Conservation (phyloP, 2,113 vertebrate genomes). For the Artemisiospiza belli region DNA sequence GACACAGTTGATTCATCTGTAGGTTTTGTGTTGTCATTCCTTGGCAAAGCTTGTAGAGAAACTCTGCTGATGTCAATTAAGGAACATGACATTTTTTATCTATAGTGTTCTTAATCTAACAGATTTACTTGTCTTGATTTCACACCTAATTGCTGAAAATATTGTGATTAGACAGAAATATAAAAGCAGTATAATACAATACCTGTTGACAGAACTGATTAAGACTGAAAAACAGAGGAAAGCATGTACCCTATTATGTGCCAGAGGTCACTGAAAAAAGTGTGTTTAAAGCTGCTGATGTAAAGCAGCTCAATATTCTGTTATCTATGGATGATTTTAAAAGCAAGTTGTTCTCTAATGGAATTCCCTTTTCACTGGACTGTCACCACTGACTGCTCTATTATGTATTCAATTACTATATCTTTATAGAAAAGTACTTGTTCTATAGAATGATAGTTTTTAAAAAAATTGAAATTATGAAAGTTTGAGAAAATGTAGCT, state of each 20-base stretch:
- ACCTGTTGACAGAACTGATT: conserved; percentile 22
- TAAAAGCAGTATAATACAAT: not conserved
- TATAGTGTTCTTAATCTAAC: not conserved
- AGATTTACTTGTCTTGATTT: not conserved
- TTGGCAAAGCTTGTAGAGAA: not conserved
- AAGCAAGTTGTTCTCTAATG: not conserved
- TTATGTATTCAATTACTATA: conserved; percentile 21
- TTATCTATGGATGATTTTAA: not conserved
- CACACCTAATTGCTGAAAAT: not conserved
- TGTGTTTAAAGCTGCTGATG: not conserved
- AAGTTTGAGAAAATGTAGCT: not conserved
- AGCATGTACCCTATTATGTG: not conserved
- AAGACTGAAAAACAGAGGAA: not conserved
- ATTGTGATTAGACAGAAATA: not conserved
- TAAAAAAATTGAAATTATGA: not conserved
- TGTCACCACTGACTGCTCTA: conserved; percentile 28
- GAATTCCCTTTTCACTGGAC: conserved; percentile 26
- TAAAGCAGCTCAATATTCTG: not conserved
- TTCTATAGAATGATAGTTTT: not conserved
- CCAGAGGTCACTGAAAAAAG: conserved; percentile 28
- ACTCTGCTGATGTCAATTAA: not conserved
- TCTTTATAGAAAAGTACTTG: not conserved
- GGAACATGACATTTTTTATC: not conserved
- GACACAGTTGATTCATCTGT: not conserved
- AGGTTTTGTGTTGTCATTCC: not conserved